These are phyloP conservation scores for Lathamus discolor DNA, from an alignment of 2,113 vertebrate species.

Conservation along the genomic window DNA sequence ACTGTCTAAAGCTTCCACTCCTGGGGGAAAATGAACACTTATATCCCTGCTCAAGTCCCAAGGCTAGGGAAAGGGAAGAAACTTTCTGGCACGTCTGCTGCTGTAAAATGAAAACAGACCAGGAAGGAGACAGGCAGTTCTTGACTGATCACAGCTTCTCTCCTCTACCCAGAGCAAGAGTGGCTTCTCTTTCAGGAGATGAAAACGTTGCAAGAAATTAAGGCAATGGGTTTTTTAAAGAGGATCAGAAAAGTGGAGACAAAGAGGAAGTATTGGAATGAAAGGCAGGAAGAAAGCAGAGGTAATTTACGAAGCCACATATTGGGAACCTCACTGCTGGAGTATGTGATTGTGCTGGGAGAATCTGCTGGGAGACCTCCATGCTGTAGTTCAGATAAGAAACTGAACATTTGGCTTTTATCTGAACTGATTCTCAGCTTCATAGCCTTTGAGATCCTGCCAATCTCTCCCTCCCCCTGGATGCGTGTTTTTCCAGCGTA, in stretches of 20 bases:
- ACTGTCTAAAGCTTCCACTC: background rate
- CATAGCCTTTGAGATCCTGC: slow-evolving; percentile 1
- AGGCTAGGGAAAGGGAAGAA: background rate
- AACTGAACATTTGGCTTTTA: background rate
- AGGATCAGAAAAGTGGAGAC: background rate
- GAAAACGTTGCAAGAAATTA: background rate
- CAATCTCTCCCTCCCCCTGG: background rate
- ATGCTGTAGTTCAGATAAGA: slow-evolving; percentile 11
- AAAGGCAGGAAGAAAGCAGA: background rate
- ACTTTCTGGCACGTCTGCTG: background rate
- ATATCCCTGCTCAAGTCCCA: background rate
- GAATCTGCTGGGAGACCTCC: background rate
- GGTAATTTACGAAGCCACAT: background rate
- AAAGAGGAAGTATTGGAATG: background rate
- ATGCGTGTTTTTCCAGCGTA: background rate
- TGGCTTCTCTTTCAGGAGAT: background rate
- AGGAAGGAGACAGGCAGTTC: background rate
- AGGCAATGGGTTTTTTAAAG: background rate
- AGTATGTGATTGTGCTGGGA: background rate
- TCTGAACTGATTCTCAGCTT: background rate
- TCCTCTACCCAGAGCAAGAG: background rate
- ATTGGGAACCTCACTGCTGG: background rate
- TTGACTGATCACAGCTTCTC: background rate
- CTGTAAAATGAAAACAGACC: background rate
- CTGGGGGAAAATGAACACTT: background rate